A percentile compares a stretch with the other conserved stretches of the same genome.
phyloP scores from a whole-genome alignment of 2,888 invertebrate species.

The Netelia melanura region DNA sequence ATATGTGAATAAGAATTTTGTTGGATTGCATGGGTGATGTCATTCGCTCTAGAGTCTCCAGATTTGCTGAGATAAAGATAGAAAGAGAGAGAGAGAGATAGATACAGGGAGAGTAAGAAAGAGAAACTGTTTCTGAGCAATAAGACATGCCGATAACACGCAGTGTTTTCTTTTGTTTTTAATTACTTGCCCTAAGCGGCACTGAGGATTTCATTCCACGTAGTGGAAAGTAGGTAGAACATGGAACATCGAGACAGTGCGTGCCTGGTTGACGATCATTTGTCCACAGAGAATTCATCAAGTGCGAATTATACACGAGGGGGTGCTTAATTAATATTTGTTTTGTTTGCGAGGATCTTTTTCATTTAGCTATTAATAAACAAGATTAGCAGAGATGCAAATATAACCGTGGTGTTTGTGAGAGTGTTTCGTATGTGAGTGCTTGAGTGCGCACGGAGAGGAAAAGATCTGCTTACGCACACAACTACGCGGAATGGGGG shows the following conservation, averaged over 20 bases:
- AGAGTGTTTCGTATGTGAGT: slow-evolving; percentile 2
- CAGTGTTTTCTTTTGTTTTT: slow-evolving; percentile 9
- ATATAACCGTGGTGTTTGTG: slow-evolving; percentile 25
- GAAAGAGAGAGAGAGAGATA: not conserved
- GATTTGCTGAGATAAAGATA: not conserved
- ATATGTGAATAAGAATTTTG: slow-evolving; percentile 28
- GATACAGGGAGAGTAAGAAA: slow-evolving; percentile 7
- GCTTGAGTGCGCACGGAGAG: not conserved
- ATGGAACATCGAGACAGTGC: slow-evolving; percentile 61
- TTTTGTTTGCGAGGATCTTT: not conserved
- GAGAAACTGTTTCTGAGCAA: slow-evolving; percentile 52
- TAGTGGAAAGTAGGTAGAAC: slow-evolving; percentile 30
- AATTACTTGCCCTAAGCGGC: slow-evolving; percentile 58
- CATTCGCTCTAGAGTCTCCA: slow-evolving; percentile 39
- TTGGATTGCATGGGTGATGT: slow-evolving; percentile 8
- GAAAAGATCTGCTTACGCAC: slow-evolving; percentile 10
- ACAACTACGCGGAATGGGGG: not conserved
- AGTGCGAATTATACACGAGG: slow-evolving; percentile 44
- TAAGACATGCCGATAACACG: slow-evolving; percentile 65
- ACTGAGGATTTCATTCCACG: slow-evolving; percentile 44
- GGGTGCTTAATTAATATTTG: slow-evolving; percentile 15
- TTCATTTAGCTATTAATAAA: slow-evolving; percentile 10
- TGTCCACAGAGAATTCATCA: slow-evolving; percentile 32
- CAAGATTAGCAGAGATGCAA: slow-evolving; percentile 47
- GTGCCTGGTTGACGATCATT: slow-evolving; percentile 54